A percentile compares a stretch with the other conserved stretches of the same genome.
Evolutionary conservation across 2,797 vertebrate species (phyloP).

Genomic region (Myripristis jacobus): DNA sequence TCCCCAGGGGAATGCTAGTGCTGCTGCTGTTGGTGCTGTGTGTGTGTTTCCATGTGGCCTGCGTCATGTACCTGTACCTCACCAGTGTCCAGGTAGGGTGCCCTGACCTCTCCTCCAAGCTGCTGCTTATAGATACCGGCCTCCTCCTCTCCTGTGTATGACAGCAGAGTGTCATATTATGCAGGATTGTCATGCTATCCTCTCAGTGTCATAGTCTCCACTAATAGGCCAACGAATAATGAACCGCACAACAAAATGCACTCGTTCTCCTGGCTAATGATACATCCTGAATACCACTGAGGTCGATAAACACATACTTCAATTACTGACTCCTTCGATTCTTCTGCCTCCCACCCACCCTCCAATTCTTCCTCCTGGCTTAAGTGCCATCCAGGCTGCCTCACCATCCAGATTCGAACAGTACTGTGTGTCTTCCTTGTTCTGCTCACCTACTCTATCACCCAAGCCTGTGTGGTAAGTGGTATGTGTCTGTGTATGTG

Average conservation of each 20-base stretch:
- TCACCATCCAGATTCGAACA: conserved; percentile 98
- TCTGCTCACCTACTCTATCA: conserved; percentile 93
- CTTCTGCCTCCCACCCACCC: conserved; percentile 17
- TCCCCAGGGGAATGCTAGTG: conserved; percentile 88
- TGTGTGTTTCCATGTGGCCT: conserved; percentile 97
- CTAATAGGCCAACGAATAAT: conserved; percentile 50
- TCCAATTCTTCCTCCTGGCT: conserved; percentile 43
- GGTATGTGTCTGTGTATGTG: neutral
- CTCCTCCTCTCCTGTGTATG: neutral
- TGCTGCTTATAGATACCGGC: conserved; percentile 2
- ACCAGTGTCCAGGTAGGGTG: conserved; percentile 91
- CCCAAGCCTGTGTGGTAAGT: conserved; percentile 97
- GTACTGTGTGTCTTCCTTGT: conserved; percentile 93
- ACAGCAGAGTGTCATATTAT: conserved; percentile 33
- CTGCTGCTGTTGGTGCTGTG: conserved; percentile 96
- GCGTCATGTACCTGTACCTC: conserved; percentile 96
- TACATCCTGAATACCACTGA: conserved; percentile 53
- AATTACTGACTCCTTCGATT: neutral
- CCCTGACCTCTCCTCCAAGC: conserved; percentile 16
- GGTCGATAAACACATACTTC: conserved; percentile 56
- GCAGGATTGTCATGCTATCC: conserved; percentile 50
- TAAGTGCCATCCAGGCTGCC: conserved; percentile 98
- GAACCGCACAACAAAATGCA: conserved; percentile 43
- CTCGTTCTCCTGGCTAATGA: conserved; percentile 54
- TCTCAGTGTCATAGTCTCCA: conserved; percentile 25